Evolutionary conservation across 2,797 vertebrate species (phyloP).

Genomic region (Channa striata): DNA sequence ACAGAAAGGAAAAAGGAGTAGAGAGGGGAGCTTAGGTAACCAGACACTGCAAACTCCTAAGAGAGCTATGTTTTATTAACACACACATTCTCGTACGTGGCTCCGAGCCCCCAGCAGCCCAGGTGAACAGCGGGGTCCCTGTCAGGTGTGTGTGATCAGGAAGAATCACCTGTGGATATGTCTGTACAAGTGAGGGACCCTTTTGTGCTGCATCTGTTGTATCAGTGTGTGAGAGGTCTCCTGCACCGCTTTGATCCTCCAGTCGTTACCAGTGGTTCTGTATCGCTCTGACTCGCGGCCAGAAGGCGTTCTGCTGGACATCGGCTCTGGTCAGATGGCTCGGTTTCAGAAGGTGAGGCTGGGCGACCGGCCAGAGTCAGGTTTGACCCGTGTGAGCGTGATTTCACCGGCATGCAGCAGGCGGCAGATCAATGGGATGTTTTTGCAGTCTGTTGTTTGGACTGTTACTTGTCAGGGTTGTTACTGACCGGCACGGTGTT

Average conservation of each 20-base stretch:
- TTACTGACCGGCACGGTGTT: constrained; percentile 67
- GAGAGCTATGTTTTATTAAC: constrained; percentile 84
- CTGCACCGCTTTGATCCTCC: constrained; percentile 69
- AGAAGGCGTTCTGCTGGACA: constrained; percentile 72
- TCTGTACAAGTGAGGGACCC: constrained; percentile 37
- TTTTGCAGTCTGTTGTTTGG: constrained; percentile 8
- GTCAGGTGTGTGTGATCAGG: constrained; percentile 56
- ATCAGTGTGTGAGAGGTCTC: constrained; percentile 61
- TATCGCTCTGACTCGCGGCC: constrained; percentile 72
- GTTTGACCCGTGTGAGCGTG: constrained; percentile 69
- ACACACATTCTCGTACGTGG: constrained; percentile 44
- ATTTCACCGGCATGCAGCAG: constrained; percentile 71
- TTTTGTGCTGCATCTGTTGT: constrained; percentile 18
- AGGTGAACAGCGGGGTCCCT: constrained; percentile 64
- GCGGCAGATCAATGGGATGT: background rate
- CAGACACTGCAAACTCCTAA: constrained; percentile 70
- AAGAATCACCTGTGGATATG: constrained; percentile 40
- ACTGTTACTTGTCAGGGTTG: constrained; percentile 8
- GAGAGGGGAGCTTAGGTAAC: constrained; percentile 73
- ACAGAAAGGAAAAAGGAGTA: constrained; percentile 64
- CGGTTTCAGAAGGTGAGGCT: constrained; percentile 84
- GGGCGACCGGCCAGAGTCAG: constrained; percentile 55
- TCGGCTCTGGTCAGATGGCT: constrained; percentile 57
- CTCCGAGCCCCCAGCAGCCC: constrained; percentile 44
- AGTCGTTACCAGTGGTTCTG: constrained; percentile 73